Evolutionary conservation across 2,797 vertebrate species (phyloP), one percentile per base, ranked within the genome.

Genomic region (Lepilemur septentrionalis): DNA sequence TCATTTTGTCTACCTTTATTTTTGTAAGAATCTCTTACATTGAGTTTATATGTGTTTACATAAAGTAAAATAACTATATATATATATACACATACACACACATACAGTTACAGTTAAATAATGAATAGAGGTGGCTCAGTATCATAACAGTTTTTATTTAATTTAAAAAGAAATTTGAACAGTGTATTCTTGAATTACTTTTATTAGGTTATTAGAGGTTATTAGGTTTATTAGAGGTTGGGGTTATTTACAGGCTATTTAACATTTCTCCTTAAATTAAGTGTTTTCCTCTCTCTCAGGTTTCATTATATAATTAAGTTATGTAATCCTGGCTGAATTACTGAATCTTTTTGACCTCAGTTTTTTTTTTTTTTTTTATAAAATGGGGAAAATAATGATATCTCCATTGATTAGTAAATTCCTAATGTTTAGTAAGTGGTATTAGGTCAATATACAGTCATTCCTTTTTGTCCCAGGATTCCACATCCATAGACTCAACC

Each of bases 361-460:
- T 30, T 95, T 94, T 41, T 95, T 87, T 28, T 43, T 92, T 41
- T 95, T 87, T 28, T 43, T 65, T 75, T 52, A 91, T 81, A 70
- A 79, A 79, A 63, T 84, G 5, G 12, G 3, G 15, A 55, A 69
- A 3, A 32, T 82, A 85, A 48, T 48, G 23, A 46, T 14, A 63
- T 55, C 4, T 35, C 73, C 6, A 81, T 43, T 85, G n/a, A 4
- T 25, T 85, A 89, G 18, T 52, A 85, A 70, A 52, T 50, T 89
- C 25, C 50, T 94, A 91, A 93, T 76, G 0, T 9, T 85, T 89
- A 83, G 28, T 30, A 72, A 8, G 43, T 73, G 89, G 55, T 52
- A 94, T 85, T 61, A 93, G 20, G 78, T 46, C n/a, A 86, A 82
- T 35, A 65, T 22, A 38, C 35, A 57, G 32, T 79, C 32, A 57